A percentile compares a stretch with the other conserved stretches of the same genome.
phyloP scores from a whole-genome alignment of 2,888 invertebrate species.

The Tridacna gigas region DNA sequence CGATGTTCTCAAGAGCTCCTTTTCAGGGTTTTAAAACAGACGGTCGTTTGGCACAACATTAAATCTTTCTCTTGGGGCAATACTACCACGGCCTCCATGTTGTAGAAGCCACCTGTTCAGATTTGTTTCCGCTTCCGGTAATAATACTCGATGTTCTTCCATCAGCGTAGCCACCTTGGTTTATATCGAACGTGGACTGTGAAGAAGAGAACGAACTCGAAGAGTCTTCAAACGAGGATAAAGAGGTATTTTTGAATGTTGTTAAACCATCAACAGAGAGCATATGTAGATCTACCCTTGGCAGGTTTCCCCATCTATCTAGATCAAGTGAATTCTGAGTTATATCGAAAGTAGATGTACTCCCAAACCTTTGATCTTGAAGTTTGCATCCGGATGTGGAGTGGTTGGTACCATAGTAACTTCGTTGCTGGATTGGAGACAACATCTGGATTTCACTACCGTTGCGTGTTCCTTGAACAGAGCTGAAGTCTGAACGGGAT shows the following conservation, averaged over 20 bases:
- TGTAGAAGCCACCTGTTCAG: conserved; percentile 4
- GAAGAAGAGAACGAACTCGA: no score
- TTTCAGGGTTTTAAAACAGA: neutral
- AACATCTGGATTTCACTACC: neutral
- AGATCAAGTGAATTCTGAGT: no score
- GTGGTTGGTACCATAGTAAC: neutral
- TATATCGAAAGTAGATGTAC: no score
- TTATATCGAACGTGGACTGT: neutral
- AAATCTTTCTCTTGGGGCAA: neutral
- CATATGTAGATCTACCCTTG: no score
- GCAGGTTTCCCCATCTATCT: no score
- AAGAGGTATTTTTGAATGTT: no score
- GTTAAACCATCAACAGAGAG: no score
- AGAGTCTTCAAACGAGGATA: no score
- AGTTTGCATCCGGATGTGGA: neutral
- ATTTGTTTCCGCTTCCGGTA: conserved; percentile 13
- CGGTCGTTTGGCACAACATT: neutral
- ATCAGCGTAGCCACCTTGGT: neutral
- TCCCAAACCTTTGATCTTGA: neutral
- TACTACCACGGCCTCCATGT: conserved; percentile 11
- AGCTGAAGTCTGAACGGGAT: neutral
- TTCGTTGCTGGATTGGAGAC: neutral
- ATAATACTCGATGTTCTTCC: neutral
- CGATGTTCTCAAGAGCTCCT: neutral
- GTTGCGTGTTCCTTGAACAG: neutral